A percentile compares a stretch with the other conserved stretches of the same genome.
phyloP scores from a whole-genome alignment of 1,140 invertebrate genomes.

The Listronotus bonariensis region DNA sequence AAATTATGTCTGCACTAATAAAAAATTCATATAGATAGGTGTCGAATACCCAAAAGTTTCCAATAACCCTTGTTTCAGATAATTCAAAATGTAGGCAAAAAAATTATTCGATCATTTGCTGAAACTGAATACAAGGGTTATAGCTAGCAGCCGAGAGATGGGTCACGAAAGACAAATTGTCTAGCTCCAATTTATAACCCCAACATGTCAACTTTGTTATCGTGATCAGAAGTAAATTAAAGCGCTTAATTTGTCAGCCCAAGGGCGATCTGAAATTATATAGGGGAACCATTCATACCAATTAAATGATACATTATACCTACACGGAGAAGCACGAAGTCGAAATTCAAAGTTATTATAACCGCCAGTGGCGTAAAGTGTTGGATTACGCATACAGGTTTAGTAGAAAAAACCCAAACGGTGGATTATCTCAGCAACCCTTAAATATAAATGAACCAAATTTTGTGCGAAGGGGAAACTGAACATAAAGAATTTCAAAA shows the following conservation, averaged over 20 bases:
- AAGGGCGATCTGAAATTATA: slow-evolving; percentile 42
- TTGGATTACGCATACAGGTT: no score
- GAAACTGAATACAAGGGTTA: slow-evolving; percentile 15
- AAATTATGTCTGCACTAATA: no score
- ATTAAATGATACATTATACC: slow-evolving; percentile 43
- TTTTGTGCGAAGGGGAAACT: no score
- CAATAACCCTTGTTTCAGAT: slow-evolving; percentile 5
- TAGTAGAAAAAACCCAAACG: no score
- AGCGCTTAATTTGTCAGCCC: slow-evolving; percentile 48
- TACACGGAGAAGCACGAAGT: slow-evolving; percentile 9
- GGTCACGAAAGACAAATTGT: slow-evolving; percentile 40
- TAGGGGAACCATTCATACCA: slow-evolving; percentile 31
- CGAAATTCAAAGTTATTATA: slow-evolving; percentile 7
- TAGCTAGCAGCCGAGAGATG: slow-evolving; percentile 17
- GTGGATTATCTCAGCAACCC: no score
- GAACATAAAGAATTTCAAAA: no score
- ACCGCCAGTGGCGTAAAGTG: slow-evolving; percentile 19
- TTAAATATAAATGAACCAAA: no score
- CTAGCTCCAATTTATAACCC: slow-evolving; percentile 36
- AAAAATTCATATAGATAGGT: no score
- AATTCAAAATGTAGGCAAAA: slow-evolving; percentile 8
- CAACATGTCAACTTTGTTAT: slow-evolving; percentile 44
- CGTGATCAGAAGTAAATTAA: slow-evolving; percentile 50
- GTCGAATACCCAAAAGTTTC: no score
- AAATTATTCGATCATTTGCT: slow-evolving; percentile 23